A percentile compares a stretch with the other conserved stretches of the same genome.
These are phyloP conservation scores for Eclectus roratus DNA, from an alignment of 2,113 vertebrate species.

Conservation along the genomic window DNA sequence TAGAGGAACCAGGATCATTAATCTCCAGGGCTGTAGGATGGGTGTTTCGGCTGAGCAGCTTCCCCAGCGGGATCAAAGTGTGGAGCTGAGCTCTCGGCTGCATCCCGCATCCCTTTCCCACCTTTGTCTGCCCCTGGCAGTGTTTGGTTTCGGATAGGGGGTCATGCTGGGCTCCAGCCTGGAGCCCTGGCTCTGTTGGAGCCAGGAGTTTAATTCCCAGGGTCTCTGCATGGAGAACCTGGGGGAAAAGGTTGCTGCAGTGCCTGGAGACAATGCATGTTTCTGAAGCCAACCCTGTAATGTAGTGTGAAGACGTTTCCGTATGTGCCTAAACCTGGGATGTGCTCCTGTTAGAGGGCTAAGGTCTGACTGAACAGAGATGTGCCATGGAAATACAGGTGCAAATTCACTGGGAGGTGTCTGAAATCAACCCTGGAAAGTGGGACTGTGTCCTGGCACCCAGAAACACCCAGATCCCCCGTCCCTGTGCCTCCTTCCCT, in stretches of 20 bases:
- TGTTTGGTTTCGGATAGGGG: not conserved
- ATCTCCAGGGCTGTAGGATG: not conserved
- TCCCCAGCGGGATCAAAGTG: not conserved
- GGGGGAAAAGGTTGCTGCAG: not conserved
- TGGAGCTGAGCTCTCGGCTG: not conserved
- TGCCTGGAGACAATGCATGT: fast-evolving
- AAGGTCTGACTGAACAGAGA: not conserved
- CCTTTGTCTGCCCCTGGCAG: not conserved
- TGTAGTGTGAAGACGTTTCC: fast-evolving
- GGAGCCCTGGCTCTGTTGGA: not conserved
- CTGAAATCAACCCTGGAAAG: not conserved
- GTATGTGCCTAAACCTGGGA: not conserved
- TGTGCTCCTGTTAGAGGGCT: not conserved
- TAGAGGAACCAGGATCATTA: not conserved
- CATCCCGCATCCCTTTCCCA: not conserved
- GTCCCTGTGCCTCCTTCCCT: not conserved
- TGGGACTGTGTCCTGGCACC: not conserved
- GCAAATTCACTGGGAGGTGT: not conserved
- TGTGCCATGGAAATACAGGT: fast-evolving
- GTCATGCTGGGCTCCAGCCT: not conserved
- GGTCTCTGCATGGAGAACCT: not conserved
- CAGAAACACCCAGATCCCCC: not conserved
- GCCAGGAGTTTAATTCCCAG: not conserved
- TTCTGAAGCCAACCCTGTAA: not conserved
- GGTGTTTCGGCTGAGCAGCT: not conserved